Conservation (phyloP, 2,888 invertebrate species). For the Archaeoteleia sp. region DNA sequence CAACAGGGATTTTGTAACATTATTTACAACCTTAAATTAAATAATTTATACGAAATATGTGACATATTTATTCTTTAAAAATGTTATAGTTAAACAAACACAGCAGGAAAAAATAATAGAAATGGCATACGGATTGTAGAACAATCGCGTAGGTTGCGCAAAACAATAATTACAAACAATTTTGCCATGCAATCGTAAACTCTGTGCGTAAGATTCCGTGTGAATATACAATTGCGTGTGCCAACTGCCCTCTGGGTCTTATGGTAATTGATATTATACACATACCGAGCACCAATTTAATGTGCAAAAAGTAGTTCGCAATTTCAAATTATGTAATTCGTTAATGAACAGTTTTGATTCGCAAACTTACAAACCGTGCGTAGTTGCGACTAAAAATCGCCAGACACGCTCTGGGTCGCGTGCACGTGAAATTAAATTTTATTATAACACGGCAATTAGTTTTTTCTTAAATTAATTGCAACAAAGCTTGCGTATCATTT, state of each 20-base stretch:
- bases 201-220: constrained; percentile 13
- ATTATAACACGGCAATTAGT: too few relatives aligned
- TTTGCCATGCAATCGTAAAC: background rate
- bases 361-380: constrained; percentile 1
- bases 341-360: constrained; percentile 23
- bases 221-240: background rate
- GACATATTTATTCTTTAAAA: too few relatives aligned
- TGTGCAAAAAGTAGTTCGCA: constrained; percentile 6
- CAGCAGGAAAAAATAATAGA: too few relatives aligned
- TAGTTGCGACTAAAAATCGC: constrained; percentile 5
- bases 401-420: constrained; percentile 5
- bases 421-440: constrained; percentile 11
- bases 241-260: constrained; percentile 2
- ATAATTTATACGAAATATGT: too few relatives aligned
- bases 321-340: constrained; percentile 8
- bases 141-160: background rate
- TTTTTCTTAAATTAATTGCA: too few relatives aligned
- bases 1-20: too few relatives aligned
- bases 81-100: too few relatives aligned
- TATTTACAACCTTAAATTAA: too few relatives aligned
- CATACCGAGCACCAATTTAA: constrained; percentile 7
- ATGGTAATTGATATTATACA: constrained; percentile 4
- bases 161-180: background rate
- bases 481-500: too few relatives aligned
- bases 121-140: constrained; percentile 11